A percentile compares a stretch with the other conserved stretches of the same genome.
These are phyloP conservation scores for Schizothorax lantsangensis DNA, from an alignment of 2,797 vertebrate species.

Conservation along the genomic window DNA sequence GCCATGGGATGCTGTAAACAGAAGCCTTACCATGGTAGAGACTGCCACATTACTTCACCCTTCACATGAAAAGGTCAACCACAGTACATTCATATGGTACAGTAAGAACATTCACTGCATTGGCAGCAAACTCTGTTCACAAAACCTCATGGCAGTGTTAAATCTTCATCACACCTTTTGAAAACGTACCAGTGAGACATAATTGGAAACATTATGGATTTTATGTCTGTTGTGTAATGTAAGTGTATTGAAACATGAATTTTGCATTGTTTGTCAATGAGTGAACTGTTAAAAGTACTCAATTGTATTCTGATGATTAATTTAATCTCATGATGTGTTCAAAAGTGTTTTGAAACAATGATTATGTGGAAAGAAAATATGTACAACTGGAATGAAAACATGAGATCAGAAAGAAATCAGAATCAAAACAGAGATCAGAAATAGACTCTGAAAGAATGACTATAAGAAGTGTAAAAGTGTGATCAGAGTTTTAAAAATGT, in stretches of 20 bases:
- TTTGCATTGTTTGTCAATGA: background rate
- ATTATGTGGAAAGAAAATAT: background rate
- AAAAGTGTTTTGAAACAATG: background rate
- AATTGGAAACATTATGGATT: constrained; percentile 13
- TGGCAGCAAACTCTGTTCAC: constrained; percentile 13
- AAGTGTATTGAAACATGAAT: background rate
- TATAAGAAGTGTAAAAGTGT: background rate
- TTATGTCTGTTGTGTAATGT: background rate
- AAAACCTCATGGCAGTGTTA: constrained; percentile 15
- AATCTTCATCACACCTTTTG: background rate
- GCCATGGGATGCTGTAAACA: background rate
- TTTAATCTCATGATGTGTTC: background rate
- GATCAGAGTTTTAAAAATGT: too few relatives aligned
- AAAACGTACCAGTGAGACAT: background rate
- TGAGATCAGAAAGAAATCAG: background rate
- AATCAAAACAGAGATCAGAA: too few relatives aligned
- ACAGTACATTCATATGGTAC: background rate
- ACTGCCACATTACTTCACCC: background rate
- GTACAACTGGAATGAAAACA: background rate
- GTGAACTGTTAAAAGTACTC: background rate
- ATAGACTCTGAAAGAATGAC: background rate
- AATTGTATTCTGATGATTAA: background rate
- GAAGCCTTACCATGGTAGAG: background rate
- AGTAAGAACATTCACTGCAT: background rate
- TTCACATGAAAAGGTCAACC: background rate